These are phyloP conservation scores for Rhyacophila brunnea DNA, from an alignment of 1,140 invertebrate genomes.

Conservation along the genomic window DNA sequence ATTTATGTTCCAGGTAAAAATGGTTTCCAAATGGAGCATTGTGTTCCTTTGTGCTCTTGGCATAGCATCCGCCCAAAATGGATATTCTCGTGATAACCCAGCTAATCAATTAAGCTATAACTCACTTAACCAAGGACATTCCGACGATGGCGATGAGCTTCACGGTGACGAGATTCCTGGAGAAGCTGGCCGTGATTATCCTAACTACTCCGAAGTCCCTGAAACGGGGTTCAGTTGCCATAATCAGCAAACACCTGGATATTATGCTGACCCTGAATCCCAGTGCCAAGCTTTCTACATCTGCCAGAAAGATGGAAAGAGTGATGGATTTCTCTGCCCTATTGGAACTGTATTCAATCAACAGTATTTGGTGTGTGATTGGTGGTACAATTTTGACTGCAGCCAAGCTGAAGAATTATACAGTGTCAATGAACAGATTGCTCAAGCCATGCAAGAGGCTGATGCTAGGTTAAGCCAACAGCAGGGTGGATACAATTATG, in stretches of 20 bases:
- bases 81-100: conserved; percentile 25
- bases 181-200: conserved; percentile 58
- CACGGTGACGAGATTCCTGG: conserved; percentile 29
- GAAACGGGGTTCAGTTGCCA: conserved; percentile 58
- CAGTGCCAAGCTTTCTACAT: conserved; percentile 57
- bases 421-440: conserved; percentile 27
- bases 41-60: conserved; percentile 10
- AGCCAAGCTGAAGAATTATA: conserved; percentile 37
- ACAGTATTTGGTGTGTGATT: conserved; percentile 54
- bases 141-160: conserved; percentile 3
- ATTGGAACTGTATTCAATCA: conserved; percentile 63
- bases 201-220: conserved; percentile 58
- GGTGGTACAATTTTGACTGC: conserved; percentile 60
- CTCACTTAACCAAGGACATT: background rate
- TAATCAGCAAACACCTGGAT: conserved; percentile 50
- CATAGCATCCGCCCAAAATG: conserved; percentile 19
- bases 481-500: conserved; percentile 10
- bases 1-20: background rate
- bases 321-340: conserved; percentile 57
- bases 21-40: conserved; percentile 7
- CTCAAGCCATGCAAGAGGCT: conserved; percentile 29
- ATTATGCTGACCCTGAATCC: conserved; percentile 54
- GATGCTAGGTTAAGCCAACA: conserved; percentile 20
- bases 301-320: conserved; percentile 50
- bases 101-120: conserved; percentile 24